Conservation (phyloP, 2,797 vertebrate genomes). For the Monodelphis domestica region DNA sequence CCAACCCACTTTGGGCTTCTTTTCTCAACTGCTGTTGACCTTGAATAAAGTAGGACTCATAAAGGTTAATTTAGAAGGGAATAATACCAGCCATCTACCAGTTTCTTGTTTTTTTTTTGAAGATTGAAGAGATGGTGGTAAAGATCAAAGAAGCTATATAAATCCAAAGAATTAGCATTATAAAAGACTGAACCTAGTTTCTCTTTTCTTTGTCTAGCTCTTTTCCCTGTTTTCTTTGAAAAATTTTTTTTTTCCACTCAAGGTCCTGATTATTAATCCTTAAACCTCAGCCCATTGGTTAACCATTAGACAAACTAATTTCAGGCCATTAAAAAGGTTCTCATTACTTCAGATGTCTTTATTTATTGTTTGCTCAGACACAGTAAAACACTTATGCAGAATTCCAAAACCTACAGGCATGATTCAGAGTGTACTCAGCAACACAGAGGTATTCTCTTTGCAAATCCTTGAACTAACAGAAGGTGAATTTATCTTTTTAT, state of each 20-base stretch:
- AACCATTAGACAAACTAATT: conserved; percentile 44
- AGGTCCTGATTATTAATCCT: neutral
- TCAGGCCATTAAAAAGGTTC: conserved; percentile 20
- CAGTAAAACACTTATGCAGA: conserved; percentile 50
- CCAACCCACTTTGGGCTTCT: conserved; percentile 18
- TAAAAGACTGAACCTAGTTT: conserved; percentile 14
- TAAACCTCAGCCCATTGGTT: neutral
- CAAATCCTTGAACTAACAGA: conserved; percentile 36
- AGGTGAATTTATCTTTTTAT: conserved; percentile 40
- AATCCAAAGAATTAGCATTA: conserved; percentile 24
- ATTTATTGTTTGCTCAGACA: conserved; percentile 40
- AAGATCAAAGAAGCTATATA: neutral
- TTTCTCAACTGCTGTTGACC: neutral
- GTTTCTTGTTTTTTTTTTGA: neutral
- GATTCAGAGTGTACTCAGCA: conserved; percentile 5
- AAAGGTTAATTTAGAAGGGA: conserved; percentile 21
- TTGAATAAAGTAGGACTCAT: neutral
- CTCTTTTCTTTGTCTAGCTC: neutral
- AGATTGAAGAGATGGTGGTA: neutral
- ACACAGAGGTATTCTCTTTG: conserved; percentile 30
- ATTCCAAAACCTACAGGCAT: neutral
- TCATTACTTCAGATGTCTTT: conserved; percentile 38
- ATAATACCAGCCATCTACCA: neutral
- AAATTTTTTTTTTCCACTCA: neutral
- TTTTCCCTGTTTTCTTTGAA: conserved; percentile 53